These are phyloP conservation scores for Rhinoraja longicauda DNA, from an alignment of 2,797 vertebrate genomes.

Conservation along the genomic window DNA sequence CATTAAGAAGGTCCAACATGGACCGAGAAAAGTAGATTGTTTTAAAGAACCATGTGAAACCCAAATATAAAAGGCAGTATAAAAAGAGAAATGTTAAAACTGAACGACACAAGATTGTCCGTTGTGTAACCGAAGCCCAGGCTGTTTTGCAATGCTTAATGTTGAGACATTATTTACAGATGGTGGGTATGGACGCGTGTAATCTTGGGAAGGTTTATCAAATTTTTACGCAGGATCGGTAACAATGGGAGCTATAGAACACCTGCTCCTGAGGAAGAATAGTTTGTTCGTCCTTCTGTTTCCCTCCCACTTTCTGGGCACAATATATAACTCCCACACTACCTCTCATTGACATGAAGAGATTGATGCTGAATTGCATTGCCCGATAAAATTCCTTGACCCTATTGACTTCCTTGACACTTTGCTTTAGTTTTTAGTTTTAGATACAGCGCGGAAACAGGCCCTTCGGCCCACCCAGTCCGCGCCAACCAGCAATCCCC, in stretches of 20 bases:
- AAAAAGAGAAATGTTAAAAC: not conserved
- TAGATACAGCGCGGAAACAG: no score
- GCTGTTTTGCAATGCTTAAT: not conserved
- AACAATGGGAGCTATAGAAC: not conserved
- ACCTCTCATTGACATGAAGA: not conserved
- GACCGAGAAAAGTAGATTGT: not conserved
- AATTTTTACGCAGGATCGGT: not conserved
- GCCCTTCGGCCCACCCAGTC: no score
- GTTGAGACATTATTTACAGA: not conserved
- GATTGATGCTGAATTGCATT: not conserved
- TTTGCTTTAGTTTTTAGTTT: not conserved
- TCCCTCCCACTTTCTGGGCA: not conserved
- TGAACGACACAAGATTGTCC: not conserved
- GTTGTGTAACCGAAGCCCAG: not conserved
- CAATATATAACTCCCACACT: not conserved
- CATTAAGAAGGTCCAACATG: not conserved
- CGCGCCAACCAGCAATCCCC: no score
- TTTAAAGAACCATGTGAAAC: not conserved
- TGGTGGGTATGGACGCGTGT: not conserved
- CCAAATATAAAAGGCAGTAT: not conserved
- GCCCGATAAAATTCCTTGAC: not conserved
- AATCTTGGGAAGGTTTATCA: not conserved
- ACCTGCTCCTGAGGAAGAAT: not conserved
- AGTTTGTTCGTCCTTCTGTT: not conserved
- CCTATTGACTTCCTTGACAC: not conserved